Conservation (phyloP, 2,797 vertebrate species). For the Phrynocephalus guinanensis region DNA sequence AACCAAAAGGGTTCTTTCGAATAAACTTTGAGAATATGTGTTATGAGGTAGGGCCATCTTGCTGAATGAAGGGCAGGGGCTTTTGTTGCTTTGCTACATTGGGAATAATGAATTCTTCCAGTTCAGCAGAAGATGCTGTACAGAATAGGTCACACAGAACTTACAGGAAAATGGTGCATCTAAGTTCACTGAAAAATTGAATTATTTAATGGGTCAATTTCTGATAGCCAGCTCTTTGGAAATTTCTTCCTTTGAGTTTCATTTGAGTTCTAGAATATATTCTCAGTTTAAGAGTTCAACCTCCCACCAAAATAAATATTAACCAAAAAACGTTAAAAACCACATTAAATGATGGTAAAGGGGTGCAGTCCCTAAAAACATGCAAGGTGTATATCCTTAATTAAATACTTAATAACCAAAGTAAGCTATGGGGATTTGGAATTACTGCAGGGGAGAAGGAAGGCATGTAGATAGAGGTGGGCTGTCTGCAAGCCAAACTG, state of each 20-base stretch:
- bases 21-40: too few relatives aligned
- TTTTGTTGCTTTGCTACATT: neutral
- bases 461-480: too few relatives aligned
- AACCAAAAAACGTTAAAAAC: neutral
- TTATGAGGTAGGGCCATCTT: neutral
- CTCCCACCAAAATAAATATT: too few relatives aligned
- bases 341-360: neutral
- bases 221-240: neutral
- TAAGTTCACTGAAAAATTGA: neutral
- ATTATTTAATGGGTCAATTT: constrained; percentile 1
- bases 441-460: too few relatives aligned
- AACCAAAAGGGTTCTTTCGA: too few relatives aligned
- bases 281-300: neutral
- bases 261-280: neutral
- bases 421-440: neutral
- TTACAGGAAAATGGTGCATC: neutral
- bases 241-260: neutral
- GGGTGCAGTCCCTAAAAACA: neutral
- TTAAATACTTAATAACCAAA: neutral
- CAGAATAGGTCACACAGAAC: neutral
- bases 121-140: neutral
- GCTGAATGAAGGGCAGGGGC: neutral
- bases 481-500: too few relatives aligned
- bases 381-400: neutral
- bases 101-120: neutral